A percentile compares a stretch with the other conserved stretches of the same genome.
These are phyloP conservation scores for Gobionotothen gibberifrons DNA, from an alignment of 2,797 vertebrate species.

Conservation along the genomic window DNA sequence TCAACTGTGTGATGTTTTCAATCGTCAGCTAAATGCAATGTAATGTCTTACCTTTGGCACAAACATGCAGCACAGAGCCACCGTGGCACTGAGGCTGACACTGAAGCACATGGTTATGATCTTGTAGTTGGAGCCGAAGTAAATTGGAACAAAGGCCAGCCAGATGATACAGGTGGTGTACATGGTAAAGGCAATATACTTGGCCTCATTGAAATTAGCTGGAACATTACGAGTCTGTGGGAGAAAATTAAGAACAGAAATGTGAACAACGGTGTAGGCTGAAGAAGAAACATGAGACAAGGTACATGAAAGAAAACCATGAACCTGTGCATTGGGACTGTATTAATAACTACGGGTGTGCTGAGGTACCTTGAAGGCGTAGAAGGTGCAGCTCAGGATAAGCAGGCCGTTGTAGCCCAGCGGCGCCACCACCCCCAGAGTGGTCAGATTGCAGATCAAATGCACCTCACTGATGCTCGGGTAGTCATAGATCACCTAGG, in stretches of 20 bases:
- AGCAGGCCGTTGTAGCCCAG: slow-evolving; percentile 97
- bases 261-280: neutral
- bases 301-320: neutral
- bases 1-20: neutral
- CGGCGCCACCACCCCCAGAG: slow-evolving; percentile 95
- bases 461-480: slow-evolving; percentile 97
- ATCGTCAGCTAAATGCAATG: too few species aligned
- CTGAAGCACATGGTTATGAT: slow-evolving; percentile 99
- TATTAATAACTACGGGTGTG: neutral
- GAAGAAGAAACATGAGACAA: neutral
- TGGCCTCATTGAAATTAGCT: slow-evolving; percentile 98
- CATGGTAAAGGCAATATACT: slow-evolving; percentile 99
- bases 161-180: slow-evolving; percentile 99
- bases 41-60: slow-evolving; percentile 89
- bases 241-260: slow-evolving; percentile 6
- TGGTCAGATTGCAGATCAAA: slow-evolving; percentile 97
- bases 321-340: too few species aligned
- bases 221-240: slow-evolving; percentile 94
- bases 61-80: slow-evolving; percentile 98
- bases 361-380: slow-evolving; percentile 91
- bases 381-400: slow-evolving; percentile 99
- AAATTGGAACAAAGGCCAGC: slow-evolving; percentile 99
- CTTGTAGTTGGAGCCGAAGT: slow-evolving; percentile 99
- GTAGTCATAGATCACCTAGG: slow-evolving; percentile 94
- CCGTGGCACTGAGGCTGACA: slow-evolving; percentile 96